Conservation (phyloP, 2,113 vertebrate genomes). For the Leuciscus idus region DNA sequence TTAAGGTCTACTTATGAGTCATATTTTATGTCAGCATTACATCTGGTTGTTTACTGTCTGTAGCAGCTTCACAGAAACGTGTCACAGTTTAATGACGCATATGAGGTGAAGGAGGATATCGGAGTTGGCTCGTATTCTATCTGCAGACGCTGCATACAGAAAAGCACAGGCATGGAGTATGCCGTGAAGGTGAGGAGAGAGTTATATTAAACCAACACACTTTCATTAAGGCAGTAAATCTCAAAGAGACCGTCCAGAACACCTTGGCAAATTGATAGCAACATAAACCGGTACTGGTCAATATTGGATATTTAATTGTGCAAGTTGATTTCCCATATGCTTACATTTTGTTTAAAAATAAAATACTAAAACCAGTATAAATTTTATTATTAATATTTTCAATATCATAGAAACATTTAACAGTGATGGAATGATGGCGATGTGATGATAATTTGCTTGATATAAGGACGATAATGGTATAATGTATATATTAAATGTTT, state of each 20-base stretch:
- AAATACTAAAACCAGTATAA: neutral
- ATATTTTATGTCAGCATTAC: constrained; percentile 7
- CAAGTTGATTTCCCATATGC: neutral
- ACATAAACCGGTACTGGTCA: neutral
- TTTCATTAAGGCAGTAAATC: neutral
- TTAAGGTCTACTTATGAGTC: neutral
- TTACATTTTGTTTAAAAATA: neutral
- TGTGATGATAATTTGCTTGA: no score
- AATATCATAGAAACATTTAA: no score
- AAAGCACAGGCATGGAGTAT: constrained; percentile 83
- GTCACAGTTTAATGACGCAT: constrained; percentile 80
- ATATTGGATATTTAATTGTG: neutral
- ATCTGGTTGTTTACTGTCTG: constrained; percentile 62
- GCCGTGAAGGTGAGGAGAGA: constrained; percentile 82
- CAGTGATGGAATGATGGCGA: no score
- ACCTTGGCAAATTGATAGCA: neutral
- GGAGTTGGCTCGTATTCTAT: constrained; percentile 88
- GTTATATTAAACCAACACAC: neutral
- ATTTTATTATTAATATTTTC: no score
- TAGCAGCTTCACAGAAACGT: constrained; percentile 84
- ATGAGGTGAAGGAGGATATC: constrained; percentile 87
- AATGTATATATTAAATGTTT: no score
- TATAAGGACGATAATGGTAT: no score
- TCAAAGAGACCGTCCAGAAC: neutral
- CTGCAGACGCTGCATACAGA: constrained; percentile 84